Conservation (phyloP, 1,140 invertebrate species). For the Psix sp. region DNA sequence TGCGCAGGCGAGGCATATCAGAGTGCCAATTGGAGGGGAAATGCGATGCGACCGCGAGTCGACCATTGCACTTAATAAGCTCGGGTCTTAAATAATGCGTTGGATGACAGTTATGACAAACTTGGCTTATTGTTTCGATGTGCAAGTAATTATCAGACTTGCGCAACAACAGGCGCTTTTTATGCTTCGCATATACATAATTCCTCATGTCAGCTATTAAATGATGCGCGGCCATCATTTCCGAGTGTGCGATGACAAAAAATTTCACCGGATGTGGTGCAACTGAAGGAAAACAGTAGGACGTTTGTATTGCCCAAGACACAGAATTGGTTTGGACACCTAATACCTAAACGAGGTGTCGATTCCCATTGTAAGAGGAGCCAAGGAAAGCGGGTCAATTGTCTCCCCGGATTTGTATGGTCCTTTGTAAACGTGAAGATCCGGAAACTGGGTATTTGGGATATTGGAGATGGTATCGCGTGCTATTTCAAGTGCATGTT, state of each 20-base stretch:
- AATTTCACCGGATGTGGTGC: not conserved
- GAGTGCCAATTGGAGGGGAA: constrained; percentile 8
- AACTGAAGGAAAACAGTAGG: constrained; percentile 1
- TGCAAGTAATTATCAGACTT: constrained; percentile 66
- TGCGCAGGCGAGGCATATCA: constrained; percentile 19
- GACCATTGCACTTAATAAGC: constrained; percentile 70
- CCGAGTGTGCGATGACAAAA: constrained; percentile 63
- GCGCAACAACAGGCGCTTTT: constrained; percentile 20
- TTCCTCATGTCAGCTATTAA: constrained; percentile 9
- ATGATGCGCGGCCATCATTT: constrained; percentile 61
- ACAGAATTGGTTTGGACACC: not conserved
- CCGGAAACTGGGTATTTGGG: constrained; percentile 48
- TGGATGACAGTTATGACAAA: constrained; percentile 70
- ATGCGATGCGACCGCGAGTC: constrained; percentile 42
- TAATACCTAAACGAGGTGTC: not conserved
- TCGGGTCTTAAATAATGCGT: constrained; percentile 68
- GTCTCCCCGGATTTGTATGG: constrained; percentile 25
- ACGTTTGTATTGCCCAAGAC: not conserved
- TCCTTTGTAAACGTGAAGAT: constrained; percentile 26
- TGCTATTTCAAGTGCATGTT: constrained; percentile 19
- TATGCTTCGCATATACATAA: constrained; percentile 7
- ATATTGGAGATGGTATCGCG: constrained; percentile 20
- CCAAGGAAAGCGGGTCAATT: constrained; percentile 35
- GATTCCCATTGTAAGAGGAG: constrained; percentile 16
- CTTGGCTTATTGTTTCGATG: constrained; percentile 65